Base-by-base conservation (phyloP, 2,888 invertebrate genomes). In the Thecocarcelia acutangulata region DNA sequence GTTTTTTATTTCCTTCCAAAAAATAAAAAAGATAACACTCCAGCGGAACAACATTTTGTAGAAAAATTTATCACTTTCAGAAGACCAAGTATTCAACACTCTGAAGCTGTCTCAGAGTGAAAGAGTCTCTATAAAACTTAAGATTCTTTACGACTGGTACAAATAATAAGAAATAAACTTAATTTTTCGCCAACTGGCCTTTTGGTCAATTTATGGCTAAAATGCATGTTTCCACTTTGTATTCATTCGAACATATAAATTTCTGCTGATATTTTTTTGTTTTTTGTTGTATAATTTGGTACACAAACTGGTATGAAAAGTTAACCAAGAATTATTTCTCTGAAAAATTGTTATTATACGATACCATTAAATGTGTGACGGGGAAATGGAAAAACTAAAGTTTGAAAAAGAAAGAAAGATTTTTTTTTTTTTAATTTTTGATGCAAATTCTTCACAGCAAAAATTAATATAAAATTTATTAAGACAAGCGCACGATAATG, bases 201-300 rank as follows among this genome's bases (percentile, higher is more conserved):
- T 79, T 73, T 66, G 66, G 59, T 72, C 78, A 78, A 72, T 78
- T 78, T 78, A 78, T 73, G 66, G 58, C 17, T 59, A 52, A 79
- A 66, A 54, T 79, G 66, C 78, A 79, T 73, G 78, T 59, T 59
- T 59, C 59, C 13, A n/a, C 52, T 73, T 73, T 44, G n/a, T 63
- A 40, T 46, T 28, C 66, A 33, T 37, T 48, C 66, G 42, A 63
- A 56, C 56, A 40, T 50, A 37, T 17, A 63, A 37, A n/a, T 46
- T 64, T 76, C 24, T 59, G n/a, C n/a, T n/a, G n/a, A n/a, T n/a
- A n/a, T 52, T 3, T 21, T 42, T 9, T 15, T 33, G 1, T 33
- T 33, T 21, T 5, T 68, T 68, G 8, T 50, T 37, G 13, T 52
- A 24, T 17, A 3, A 6, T 33, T 61, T 56, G 17, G 24, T 24